Evolutionary conservation across 2,113 vertebrate species (phyloP).

Genomic region (Ceratotherium simum): DNA sequence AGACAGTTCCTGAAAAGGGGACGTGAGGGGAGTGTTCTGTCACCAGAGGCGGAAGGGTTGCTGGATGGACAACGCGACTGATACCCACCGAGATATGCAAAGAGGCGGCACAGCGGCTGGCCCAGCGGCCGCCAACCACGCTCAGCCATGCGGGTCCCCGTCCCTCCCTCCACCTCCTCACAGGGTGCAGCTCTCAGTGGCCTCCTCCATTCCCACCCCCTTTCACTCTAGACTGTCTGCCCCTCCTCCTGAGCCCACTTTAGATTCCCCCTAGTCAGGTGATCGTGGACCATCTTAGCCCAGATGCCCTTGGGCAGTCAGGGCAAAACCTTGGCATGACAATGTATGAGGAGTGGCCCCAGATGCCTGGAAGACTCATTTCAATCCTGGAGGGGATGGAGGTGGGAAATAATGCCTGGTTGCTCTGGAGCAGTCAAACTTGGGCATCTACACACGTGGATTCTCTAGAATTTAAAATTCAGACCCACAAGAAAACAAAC

Average conservation of each 20-base stretch:
- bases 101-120: neutral
- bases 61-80: neutral
- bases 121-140: neutral
- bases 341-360: neutral
- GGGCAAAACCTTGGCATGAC: neutral
- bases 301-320: neutral
- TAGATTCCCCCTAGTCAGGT: neutral
- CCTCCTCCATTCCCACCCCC: neutral
- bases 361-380: neutral
- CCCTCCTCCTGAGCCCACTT: neutral
- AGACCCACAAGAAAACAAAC: neutral
- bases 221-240: no score
- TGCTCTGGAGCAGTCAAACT: neutral
- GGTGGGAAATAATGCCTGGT: neutral
- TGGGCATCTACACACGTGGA: no score
- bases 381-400: neutral
- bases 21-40: accelerated
- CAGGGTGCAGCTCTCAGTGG: neutral
- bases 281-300: neutral
- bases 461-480: neutral
- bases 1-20: neutral
- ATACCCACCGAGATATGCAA: no score
- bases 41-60: neutral
- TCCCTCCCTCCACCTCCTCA: neutral
- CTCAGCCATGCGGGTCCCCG: neutral